These are phyloP conservation scores for Phyllopteryx taeniolatus DNA, from an alignment of 2,113 vertebrate species.

Conservation along the genomic window DNA sequence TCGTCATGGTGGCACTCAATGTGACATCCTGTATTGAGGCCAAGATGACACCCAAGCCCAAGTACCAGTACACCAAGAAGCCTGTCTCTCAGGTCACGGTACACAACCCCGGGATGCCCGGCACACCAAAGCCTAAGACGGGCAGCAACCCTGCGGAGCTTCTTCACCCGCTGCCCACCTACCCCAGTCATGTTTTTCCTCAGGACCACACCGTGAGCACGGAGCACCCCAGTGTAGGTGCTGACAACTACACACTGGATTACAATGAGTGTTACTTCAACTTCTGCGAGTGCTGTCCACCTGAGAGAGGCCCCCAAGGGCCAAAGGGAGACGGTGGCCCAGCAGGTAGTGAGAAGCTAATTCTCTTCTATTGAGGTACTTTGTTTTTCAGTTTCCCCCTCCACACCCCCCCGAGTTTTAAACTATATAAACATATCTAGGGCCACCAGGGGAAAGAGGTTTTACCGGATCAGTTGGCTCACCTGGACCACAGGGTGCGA, in stretches of 20 bases:
- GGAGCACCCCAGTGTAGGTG: constrained; percentile 60
- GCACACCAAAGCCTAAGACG: constrained; percentile 50
- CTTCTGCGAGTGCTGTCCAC: constrained; percentile 90
- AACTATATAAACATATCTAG: constrained; percentile 58
- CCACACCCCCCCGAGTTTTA: not conserved
- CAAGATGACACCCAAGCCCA: constrained; percentile 81
- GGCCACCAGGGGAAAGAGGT: constrained; percentile 81
- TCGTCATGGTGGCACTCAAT: constrained; percentile 38
- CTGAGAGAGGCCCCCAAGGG: constrained; percentile 75
- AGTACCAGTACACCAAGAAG: constrained; percentile 83
- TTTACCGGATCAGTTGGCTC: constrained; percentile 70
- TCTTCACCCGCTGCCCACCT: not conserved
- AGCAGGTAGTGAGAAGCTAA: constrained; percentile 72
- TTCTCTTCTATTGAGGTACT: not conserved
- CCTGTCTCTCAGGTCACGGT: constrained; percentile 61
- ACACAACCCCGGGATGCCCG: constrained; percentile 50
- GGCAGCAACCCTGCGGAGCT: constrained; percentile 44
- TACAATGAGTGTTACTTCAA: constrained; percentile 87
- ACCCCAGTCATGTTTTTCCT: constrained; percentile 42
- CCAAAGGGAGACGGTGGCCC: constrained; percentile 78
- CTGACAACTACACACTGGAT: constrained; percentile 85
- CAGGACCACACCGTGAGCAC: constrained; percentile 59
- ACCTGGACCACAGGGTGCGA: constrained; percentile 73
- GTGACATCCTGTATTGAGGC: constrained; percentile 30
- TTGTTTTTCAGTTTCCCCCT: not conserved